Base-by-base conservation (phyloP, 2,888 invertebrate species). In the Steinernema hermaphroditum region DNA sequence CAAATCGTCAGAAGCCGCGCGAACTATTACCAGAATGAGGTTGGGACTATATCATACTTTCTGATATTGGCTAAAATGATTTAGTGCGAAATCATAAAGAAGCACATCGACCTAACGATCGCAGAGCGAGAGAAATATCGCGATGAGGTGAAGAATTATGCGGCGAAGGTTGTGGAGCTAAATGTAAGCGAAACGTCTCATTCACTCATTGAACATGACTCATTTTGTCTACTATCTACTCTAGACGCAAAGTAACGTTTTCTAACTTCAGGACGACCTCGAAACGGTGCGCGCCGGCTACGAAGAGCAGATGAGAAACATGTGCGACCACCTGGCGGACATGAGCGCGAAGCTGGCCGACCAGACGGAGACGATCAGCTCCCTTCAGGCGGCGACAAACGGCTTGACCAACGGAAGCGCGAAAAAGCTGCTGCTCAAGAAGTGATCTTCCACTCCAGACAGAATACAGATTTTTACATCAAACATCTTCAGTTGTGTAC, bases 281-380 rank as follows among this genome's bases (percentile, higher is more conserved):
- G 89, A 89, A 76, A 90, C 90, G n/a, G 91, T 91, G 1, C 90
- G 89, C 34, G 84, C 87, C 44, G 89, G 88, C 90, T 90, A 94
- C 89, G 91, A 92, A 86, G 88, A 89, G 41, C 92, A 92, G 86
- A 88, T 92, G 71, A 91, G 91, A 82, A 91, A 91, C 74, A 91
- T 92, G 91, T 92, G 91, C 79, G 92, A 92, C 82, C 92, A 92
- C 88, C 88, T 92, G 82, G 92, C 92, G 22, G 90, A 91, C 70
- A 91, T 92, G 90, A 92, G 92, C 88, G 94, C 94, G 81, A 94
- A 93, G 88, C 90, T 96, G 69, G 91, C 94, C 27, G 88, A 70
- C 32, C 75, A 77, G 37, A 57, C 49, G n/a, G 76, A 80, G 27
- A 22, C 22, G 54, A 54, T 54, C 54, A 54, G 19, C 16, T 54